phyloP scores from a whole-genome alignment of 2,888 invertebrate genomes.

The Dasypogon diadema region DNA sequence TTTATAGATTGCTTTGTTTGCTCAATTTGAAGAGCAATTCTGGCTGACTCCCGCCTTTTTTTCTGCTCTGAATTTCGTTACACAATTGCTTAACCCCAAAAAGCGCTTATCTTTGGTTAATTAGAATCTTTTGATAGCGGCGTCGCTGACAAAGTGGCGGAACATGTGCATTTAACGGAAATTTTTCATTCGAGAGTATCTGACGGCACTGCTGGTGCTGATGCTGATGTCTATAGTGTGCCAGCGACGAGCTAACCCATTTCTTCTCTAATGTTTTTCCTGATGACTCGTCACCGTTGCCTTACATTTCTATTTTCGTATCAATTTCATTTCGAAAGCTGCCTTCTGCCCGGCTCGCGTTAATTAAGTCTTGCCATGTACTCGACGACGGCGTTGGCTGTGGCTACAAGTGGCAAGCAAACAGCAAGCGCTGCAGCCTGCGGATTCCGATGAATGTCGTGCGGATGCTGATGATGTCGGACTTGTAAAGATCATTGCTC shows the following conservation, averaged over 20 bases:
- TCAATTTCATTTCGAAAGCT: slow-evolving; percentile 45
- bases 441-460: slow-evolving; percentile 38
- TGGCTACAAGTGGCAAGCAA: neutral
- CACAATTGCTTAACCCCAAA: slow-evolving; percentile 35
- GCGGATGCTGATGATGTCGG: slow-evolving; percentile 32
- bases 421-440: slow-evolving; percentile 1
- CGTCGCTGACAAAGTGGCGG: neutral
- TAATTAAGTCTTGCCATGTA: neutral
- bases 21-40: neutral
- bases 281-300: neutral
- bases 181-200: neutral
- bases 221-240: neutral
- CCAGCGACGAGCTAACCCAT: slow-evolving; percentile 12
- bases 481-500: slow-evolving; percentile 46
- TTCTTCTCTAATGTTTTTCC: slow-evolving; percentile 5
- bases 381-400: neutral
- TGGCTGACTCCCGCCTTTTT: neutral
- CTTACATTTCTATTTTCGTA: slow-evolving; percentile 37
- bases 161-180: neutral
- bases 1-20: neutral
- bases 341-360: neutral
- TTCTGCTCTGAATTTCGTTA: slow-evolving; percentile 14
- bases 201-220: neutral
- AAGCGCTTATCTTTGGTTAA: slow-evolving; percentile 36
- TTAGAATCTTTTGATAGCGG: slow-evolving; percentile 20